Conservation (phyloP, 2,797 vertebrate genomes). For the Hippopotamyrus pictus region DNA sequence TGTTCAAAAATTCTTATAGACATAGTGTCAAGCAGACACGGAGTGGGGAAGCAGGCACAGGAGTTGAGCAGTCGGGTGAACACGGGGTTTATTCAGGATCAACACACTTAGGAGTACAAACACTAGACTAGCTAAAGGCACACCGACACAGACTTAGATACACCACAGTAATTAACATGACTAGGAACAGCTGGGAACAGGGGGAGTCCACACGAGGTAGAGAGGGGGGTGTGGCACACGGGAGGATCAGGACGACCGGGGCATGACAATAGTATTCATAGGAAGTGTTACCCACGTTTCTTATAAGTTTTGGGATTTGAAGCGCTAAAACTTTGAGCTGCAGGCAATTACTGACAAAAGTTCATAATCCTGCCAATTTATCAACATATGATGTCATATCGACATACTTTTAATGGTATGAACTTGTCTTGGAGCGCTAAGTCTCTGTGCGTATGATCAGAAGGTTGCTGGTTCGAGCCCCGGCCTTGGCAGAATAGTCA, state of each 20-base stretch:
- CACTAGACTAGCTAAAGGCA: not conserved
- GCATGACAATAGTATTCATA: not conserved
- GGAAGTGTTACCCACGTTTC: not conserved
- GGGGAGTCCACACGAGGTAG: not conserved
- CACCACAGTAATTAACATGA: not conserved
- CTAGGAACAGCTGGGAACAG: not conserved
- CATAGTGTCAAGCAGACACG: not conserved
- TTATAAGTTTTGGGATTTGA: not conserved
- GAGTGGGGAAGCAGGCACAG: too few species aligned
- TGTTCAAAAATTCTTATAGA: not conserved
- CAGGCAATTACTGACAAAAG: not conserved
- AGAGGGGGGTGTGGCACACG: not conserved
- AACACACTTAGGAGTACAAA: not conserved
- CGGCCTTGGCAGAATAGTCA: not conserved
- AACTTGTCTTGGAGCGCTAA: not conserved
- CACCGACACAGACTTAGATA: not conserved
- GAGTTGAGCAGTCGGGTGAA: too few species aligned
- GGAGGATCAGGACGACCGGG: not conserved
- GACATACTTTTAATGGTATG: not conserved
- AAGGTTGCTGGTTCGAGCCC: not conserved
- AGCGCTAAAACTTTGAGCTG: not conserved
- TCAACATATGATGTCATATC: not conserved
- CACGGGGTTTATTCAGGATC: too few species aligned
- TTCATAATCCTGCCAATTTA: not conserved
- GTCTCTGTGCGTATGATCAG: not conserved